These are phyloP conservation scores for Tarsius wallacei DNA, from an alignment of 2,797 vertebrate species.

Conservation along the genomic window DNA sequence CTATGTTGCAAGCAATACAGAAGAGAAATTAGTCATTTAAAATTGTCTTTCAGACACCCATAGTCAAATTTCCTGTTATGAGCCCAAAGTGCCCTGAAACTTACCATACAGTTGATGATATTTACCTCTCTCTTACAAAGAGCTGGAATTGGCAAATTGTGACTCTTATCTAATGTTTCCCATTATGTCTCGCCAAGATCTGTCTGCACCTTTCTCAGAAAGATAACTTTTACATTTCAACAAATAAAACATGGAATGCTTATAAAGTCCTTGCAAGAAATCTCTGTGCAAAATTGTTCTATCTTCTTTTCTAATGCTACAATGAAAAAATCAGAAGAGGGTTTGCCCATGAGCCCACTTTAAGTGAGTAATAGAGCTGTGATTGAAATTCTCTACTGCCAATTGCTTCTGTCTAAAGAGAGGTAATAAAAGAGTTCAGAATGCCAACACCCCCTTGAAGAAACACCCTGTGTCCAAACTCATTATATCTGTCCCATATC, in stretches of 20 bases:
- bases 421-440: neutral
- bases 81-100: neutral
- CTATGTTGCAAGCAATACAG: neutral
- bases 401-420: neutral
- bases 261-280: neutral
- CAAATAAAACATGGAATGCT: neutral
- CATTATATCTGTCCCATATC: neutral
- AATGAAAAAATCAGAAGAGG: neutral
- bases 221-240: slow-evolving; percentile 3
- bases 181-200: neutral
- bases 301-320: slow-evolving; percentile 3
- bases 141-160: neutral
- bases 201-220: neutral
- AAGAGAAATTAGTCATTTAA: neutral
- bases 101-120: neutral
- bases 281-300: slow-evolving; percentile 15
- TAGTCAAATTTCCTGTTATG: neutral
- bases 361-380: neutral
- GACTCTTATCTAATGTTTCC: neutral
- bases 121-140: neutral
- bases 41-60: neutral
- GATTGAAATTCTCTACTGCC: neutral
- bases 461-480: neutral
- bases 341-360: neutral
- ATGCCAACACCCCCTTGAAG: neutral